Evolutionary conservation across 92 coral and sea anemone species (phyloP), one percentile per base, ranked within the genome.

Genomic region (Epizoanthus scotinus): DNA sequence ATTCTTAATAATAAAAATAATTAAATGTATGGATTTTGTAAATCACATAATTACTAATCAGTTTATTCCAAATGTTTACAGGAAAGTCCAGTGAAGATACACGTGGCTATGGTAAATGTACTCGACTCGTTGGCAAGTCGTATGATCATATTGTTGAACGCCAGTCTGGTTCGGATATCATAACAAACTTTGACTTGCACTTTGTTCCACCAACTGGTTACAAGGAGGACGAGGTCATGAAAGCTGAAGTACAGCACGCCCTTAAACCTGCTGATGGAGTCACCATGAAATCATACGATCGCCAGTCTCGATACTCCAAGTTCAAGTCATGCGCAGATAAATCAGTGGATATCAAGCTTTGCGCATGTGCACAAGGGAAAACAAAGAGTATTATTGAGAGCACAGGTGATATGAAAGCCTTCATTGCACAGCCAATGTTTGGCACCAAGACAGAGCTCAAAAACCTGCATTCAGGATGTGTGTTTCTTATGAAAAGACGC

Each of bases 401-500:
- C 26, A 73, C 65, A 52, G 64, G 54, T 17, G 82, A 80, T 22
- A 82, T 86, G 73, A 82, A 66, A 27, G 50, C 65, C 5, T 31
- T 71, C 20, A 64, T 73, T 20, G 40, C 73, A 14, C 50, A 40
- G 42, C 63, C 75, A 25, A 86, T 86, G 89, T 89, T 89, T 84
- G 86, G 85, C 2, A 66, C 90, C 1, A 57, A 56, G 31, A 69
- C 88, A 27, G 75, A 65, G n/a, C 34, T 79, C 31, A 83, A 77
- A 21, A 63, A 67, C 12, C 58, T 89, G 24, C 75, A 86, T 10
- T 40, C 60, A 49, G 86, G 85, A 15, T 89, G 93, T 78, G 63
- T 89, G 47, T 71, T 86, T 22, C 83, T 86, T 20, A 55, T 89
- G 63, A 79, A 77, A 31, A 79, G 93, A 55, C 81, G 78, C 5